These are phyloP conservation scores for Euleptes europaea DNA, from an alignment of 2,113 vertebrate genomes.

Conservation along the genomic window DNA sequence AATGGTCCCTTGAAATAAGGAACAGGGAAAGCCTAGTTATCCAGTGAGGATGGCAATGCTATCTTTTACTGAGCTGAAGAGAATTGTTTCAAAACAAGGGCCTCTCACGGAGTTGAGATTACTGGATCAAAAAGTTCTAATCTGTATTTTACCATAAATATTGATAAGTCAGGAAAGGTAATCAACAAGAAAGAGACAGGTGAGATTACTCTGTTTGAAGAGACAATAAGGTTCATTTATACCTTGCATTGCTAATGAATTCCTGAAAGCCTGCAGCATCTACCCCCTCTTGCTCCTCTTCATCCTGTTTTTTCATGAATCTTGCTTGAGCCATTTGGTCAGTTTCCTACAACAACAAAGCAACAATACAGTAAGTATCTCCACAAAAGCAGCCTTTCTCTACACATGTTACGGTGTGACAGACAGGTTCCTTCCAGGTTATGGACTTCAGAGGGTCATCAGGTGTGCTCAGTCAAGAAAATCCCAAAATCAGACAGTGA, in stretches of 20 bases:
- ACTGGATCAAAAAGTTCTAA: not conserved
- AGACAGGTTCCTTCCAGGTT: not conserved
- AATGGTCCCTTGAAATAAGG: no score
- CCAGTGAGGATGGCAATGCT: not conserved
- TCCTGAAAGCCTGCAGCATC: conserved; percentile 84
- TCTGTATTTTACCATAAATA: not conserved
- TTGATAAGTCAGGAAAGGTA: not conserved
- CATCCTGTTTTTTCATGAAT: conserved; percentile 72
- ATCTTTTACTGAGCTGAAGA: not conserved
- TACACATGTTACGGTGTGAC: not conserved
- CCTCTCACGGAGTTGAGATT: not conserved
- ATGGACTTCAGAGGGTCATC: not conserved
- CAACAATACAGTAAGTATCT: conserved; percentile 37
- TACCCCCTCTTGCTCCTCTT: conserved; percentile 79
- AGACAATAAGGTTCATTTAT: conserved; percentile 52
- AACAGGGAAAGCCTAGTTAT: no score
- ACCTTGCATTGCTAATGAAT: conserved; percentile 91
- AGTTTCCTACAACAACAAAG: conserved; percentile 83
- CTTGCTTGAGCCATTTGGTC: conserved; percentile 83
- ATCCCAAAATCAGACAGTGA: not conserved
- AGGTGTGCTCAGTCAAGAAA: not conserved
- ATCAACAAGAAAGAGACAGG: not conserved
- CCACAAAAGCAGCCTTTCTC: not conserved
- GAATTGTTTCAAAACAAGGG: not conserved
- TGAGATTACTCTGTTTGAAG: not conserved